These are phyloP conservation scores for Eclectus roratus DNA, from an alignment of 2,113 vertebrate genomes.

Conservation along the genomic window DNA sequence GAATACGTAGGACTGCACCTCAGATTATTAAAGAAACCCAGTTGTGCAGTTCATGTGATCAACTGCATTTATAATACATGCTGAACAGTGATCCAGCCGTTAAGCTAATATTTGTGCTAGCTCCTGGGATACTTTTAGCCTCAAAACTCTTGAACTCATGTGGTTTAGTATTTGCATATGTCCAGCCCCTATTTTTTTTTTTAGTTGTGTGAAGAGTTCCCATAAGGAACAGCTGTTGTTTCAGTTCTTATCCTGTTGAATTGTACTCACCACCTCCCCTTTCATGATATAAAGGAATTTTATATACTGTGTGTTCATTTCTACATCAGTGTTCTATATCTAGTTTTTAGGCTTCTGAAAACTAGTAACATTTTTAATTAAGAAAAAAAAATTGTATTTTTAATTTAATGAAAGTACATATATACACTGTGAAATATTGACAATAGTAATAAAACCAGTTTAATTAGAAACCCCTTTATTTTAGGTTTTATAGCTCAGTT, in stretches of 20 bases:
- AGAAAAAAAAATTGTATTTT: neutral
- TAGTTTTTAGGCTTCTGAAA: neutral
- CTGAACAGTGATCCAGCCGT: neutral
- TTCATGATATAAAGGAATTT: neutral
- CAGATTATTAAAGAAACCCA: neutral
- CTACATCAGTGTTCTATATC: neutral
- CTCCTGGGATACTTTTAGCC: neutral
- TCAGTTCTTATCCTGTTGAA: neutral
- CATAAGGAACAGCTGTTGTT: neutral
- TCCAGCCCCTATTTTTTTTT: neutral
- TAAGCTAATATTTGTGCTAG: neutral
- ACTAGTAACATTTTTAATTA: neutral
- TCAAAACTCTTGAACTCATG: neutral
- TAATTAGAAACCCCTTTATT: neutral
- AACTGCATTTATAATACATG: neutral
- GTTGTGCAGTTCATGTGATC: neutral
- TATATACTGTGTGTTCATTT: neutral
- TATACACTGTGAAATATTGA: neutral
- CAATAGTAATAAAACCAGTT: neutral
- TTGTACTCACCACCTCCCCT: neutral
- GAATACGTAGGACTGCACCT: neutral
- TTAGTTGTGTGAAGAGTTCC: neutral
- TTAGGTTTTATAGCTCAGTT: neutral
- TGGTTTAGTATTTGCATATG: neutral
- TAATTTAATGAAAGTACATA: neutral